Evolutionary conservation across 2,888 invertebrate genomes (phyloP).

Genomic region (Gibbula magus): DNA sequence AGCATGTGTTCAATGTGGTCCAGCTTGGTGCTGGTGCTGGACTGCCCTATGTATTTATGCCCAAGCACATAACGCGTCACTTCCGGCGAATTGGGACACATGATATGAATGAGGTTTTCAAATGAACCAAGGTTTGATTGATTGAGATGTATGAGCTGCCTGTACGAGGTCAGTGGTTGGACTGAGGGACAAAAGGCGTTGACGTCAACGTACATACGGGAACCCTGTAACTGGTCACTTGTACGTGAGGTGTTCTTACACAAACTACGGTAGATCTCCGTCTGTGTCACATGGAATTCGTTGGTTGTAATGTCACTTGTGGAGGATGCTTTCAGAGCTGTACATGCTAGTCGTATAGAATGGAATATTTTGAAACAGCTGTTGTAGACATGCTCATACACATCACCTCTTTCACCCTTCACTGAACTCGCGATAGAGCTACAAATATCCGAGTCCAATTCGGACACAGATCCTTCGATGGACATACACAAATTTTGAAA

Average conservation of each 20-base stretch:
- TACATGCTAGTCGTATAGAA: conserved; percentile 38
- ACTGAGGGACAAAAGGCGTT: conserved; percentile 44
- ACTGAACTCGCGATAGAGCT: conserved; percentile 39
- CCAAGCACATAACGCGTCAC: conserved; percentile 44
- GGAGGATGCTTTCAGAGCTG: conserved; percentile 16
- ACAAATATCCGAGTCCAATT: conserved; percentile 32
- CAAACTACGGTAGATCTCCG: conserved; percentile 10
- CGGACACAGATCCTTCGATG: not conserved
- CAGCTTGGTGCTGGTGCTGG: conserved; percentile 9
- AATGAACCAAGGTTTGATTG: conserved; percentile 12
- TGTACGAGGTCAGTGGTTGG: conserved; percentile 37
- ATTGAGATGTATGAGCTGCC: conserved; percentile 27
- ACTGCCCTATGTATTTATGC: conserved; percentile 34
- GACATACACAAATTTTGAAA: conserved; percentile 28
- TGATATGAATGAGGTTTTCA: conserved; percentile 39
- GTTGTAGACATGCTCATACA: conserved; percentile 31
- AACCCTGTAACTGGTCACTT: not conserved
- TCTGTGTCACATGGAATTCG: not conserved
- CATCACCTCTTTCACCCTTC: conserved; percentile 21
- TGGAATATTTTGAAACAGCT: conserved; percentile 41
- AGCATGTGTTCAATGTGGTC: conserved; percentile 39
- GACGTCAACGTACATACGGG: conserved; percentile 28
- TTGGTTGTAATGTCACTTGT: not conserved
- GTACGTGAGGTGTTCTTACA: not conserved
- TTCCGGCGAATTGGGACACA: conserved; percentile 45